Conservation (phyloP, 53 echinoderm and acorn worm species). For the Echinometra lucunter region DNA sequence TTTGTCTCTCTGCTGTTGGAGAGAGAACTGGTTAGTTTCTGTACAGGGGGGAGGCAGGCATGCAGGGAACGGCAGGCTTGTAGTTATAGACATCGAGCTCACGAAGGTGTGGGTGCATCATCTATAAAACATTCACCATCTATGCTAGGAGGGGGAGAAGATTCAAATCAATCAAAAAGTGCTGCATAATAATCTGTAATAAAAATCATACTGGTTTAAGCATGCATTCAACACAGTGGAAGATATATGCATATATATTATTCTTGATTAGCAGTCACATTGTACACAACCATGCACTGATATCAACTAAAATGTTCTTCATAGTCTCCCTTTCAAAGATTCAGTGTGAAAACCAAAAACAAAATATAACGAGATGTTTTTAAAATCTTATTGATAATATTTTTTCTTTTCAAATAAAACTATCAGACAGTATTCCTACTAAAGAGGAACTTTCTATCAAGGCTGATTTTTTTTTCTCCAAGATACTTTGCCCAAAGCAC, state of each 20-base stretch:
- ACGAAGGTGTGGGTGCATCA: background rate
- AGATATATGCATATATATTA: background rate
- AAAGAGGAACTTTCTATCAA: too few relatives aligned
- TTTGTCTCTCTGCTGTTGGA: background rate
- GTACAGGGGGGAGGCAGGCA: constrained; percentile 34
- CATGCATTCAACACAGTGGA: background rate
- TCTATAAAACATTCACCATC: background rate
- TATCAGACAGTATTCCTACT: too few relatives aligned
- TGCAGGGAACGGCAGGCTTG: background rate
- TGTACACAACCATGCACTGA: background rate
- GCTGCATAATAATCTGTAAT: constrained; percentile 6
- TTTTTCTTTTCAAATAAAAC: too few relatives aligned
- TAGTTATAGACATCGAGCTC: background rate
- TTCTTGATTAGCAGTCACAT: background rate
- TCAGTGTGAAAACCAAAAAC: too few relatives aligned
- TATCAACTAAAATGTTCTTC: background rate
- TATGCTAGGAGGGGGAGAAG: background rate
- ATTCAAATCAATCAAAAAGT: background rate
- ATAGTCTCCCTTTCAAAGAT: background rate
- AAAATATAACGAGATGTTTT: too few relatives aligned
- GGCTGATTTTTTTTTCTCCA: too few relatives aligned
- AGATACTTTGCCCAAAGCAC: too few relatives aligned
- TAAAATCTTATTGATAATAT: too few relatives aligned
- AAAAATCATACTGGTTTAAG: constrained; percentile 28
- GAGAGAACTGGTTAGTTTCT: background rate